A percentile compares a stretch with the other conserved stretches of the same genome.
phyloP scores from a whole-genome alignment of 2,888 invertebrate species.

The Gari tellinella region DNA sequence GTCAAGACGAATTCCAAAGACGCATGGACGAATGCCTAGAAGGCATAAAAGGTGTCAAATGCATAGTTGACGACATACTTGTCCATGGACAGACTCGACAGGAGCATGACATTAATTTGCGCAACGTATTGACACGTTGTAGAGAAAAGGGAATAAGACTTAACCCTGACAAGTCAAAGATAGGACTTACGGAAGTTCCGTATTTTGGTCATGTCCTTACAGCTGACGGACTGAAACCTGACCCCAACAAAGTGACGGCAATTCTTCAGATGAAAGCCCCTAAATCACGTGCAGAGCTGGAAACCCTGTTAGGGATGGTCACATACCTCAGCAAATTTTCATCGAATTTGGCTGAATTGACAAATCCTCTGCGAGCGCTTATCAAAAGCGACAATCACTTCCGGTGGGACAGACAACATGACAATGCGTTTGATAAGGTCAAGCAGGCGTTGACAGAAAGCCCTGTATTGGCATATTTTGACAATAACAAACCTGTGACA shows the following conservation, averaged over 20 bases:
- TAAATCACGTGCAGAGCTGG: constrained; percentile 16
- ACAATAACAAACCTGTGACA: constrained; percentile 38
- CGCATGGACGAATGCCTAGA: constrained; percentile 46
- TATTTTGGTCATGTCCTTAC: constrained; percentile 48
- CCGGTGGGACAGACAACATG: constrained; percentile 18
- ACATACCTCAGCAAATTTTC: constrained; percentile 33
- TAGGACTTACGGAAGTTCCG: constrained; percentile 24
- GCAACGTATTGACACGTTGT: constrained; percentile 30
- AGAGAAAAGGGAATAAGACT: constrained; percentile 31
- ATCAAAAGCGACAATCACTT: constrained; percentile 27
- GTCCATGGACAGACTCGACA: constrained; percentile 28
- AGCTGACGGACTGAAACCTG: constrained; percentile 31
- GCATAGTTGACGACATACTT: constrained; percentile 48
- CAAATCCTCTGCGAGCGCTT: constrained; percentile 24
- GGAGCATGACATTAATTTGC: constrained; percentile 55
- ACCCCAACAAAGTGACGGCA: constrained; percentile 30
- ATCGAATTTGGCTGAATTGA: constrained; percentile 41
- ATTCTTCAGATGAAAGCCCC: constrained; percentile 29
- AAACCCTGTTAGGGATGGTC: constrained; percentile 33
- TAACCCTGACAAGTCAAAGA: constrained; percentile 41
- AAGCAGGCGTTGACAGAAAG: constrained; percentile 18
- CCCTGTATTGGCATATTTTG: constrained; percentile 54
- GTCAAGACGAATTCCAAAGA: constrained; percentile 53
- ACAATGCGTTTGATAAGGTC: constrained; percentile 29
- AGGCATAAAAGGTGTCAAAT: constrained; percentile 34